Evolutionary conservation across 2,888 invertebrate genomes (phyloP).

Genomic region (Rhamnusium bicolor): DNA sequence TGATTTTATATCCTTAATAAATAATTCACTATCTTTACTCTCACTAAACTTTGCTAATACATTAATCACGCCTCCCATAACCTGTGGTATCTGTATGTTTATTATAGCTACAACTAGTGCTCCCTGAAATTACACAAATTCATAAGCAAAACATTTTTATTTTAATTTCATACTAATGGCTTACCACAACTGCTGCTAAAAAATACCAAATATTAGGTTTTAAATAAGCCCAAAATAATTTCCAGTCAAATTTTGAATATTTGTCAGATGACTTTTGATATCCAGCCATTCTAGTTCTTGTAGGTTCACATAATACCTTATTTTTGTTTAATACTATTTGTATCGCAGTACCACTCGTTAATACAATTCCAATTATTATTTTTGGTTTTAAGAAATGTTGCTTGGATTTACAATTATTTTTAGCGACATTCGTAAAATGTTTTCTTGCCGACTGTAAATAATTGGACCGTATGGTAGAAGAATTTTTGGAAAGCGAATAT

Average conservation of each 20-base stretch:
- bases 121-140: conserved; percentile 76
- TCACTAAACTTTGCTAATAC: conserved; percentile 77
- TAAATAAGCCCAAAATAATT: conserved; percentile 80
- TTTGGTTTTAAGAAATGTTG: conserved; percentile 27
- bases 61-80: conserved; percentile 89
- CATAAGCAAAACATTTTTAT: background rate
- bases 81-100: conserved; percentile 91
- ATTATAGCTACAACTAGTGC: conserved; percentile 89
- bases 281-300: conserved; percentile 64
- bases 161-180: conserved; percentile 65
- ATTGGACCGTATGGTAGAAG: background rate
- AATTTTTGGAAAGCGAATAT: background rate
- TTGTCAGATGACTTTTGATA: conserved; percentile 68
- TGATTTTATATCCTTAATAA: conserved; percentile 76
- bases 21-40: conserved; percentile 71
- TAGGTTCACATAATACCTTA: conserved; percentile 61
- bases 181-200: conserved; percentile 84
- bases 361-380: conserved; percentile 46
- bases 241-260: conserved; percentile 84
- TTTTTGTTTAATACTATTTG: conserved; percentile 53
- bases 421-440: conserved; percentile 5
- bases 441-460: background rate
- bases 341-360: conserved; percentile 51
- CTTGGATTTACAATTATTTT: conserved; percentile 1
- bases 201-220: conserved; percentile 85